Evolutionary conservation across 2,113 vertebrate species (phyloP), one percentile per base, ranked within the genome.

Genomic region (Boleophthalmus pectinirostris): DNA sequence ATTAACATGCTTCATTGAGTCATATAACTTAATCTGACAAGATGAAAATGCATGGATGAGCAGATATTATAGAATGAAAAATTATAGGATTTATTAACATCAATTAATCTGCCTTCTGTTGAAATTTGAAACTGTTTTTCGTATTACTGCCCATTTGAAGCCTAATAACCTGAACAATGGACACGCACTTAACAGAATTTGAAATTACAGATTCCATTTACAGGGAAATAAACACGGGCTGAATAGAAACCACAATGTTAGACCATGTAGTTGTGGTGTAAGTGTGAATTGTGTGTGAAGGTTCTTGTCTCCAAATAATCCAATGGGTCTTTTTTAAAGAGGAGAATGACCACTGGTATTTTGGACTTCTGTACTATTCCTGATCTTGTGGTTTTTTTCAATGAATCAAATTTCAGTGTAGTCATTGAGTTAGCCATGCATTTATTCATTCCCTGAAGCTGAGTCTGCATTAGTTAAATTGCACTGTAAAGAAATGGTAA

Each of bases 1-100:
- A 87, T 75, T 66, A 67, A 60, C 72, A 80, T 53, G 77, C 68
- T 82, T 83, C 78, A 53, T 47, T 82, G 61, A 38, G 46, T 85
- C 60, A 82, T 25, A 47, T 66, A 53, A 56, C 64, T 49, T 67
- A 64, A 64, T 64, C 61, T 64, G 61, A 43, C 43, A 23, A 1
- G 45, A 57, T 11, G 66, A 29, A 61, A 80, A 66, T 10, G 63
- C 35, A 24, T 13, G n/a, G 24, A 75, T 21, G 16, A 68, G 38
- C 65, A 69, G 53, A 16, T 58, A 56, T 45, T 57, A 10, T 70
- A 24, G 16, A 35, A 66, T 58, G 29, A 14, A 21, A 58, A 14
- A 54, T 35, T 66, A 25, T 53, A 51, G 14, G 18, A 38, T 21
- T 64, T 38, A 38, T 16, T 63, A 0, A 13, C 6, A 58, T 72